Base-by-base conservation (phyloP, 92 coral and sea anemone genomes). In the Parazoanthus atlanticus region DNA sequence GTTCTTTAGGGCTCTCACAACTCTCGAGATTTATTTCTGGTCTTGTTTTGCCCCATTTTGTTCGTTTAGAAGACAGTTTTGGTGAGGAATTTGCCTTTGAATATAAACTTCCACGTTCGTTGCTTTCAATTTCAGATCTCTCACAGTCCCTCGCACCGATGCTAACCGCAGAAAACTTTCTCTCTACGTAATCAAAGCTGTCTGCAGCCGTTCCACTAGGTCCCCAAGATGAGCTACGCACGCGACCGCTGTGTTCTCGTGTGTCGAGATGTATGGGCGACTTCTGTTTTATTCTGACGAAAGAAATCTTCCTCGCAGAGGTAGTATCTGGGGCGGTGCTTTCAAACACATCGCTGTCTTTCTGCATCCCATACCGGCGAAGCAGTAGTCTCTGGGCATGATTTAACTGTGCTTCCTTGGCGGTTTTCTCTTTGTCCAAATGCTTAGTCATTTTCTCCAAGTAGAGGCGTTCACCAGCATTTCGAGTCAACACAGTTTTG, bases 391-490 rank as follows among this genome's bases (percentile, higher is more conserved):
- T 89, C 70, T 89, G 88, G 2, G 92, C 94, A 36, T 89, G 77
- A 16, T 76, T 76, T 26, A 89, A 64, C 31, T 94, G 90, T 19
- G 93, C 31, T 74, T 91, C 89, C 69, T 34, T 89, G 23, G 90
- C 83, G 2, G 91, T 86, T 81, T 89, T 93, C 75, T 94, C 94
- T 65, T 90, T 93, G 74, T 94, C 95, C 0, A 94, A 81, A 34
- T 91, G 86, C 28, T 80, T 89, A 31, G 93, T 94, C 34, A 93
- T 28, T 88, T 91, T 94, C 33, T 87, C 90, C 61, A 93, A 91
- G 33, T 82, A 79, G 29, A 89, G 81, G 38, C 89, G 88, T 38
- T 89, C 94, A 7, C 89, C 89, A 28, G 95, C 90, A 78, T 90
- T 93, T 71, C 94, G 89, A 11, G 94, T 94, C 89, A 94, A 52